Evolutionary conservation across 92 coral and sea anemone genomes (phyloP).

Genomic region (Bergia sp.): DNA sequence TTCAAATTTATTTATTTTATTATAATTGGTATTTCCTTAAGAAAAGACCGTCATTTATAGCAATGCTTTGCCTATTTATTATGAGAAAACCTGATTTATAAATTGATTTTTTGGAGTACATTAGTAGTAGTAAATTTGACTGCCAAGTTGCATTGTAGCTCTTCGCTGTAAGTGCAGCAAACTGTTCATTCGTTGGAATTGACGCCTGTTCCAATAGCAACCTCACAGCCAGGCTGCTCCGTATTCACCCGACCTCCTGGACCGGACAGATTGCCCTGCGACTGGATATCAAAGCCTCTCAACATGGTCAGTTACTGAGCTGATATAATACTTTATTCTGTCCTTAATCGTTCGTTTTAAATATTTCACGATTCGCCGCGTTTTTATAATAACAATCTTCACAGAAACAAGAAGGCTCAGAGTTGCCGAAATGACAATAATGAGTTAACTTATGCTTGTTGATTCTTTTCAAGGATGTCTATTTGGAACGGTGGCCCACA

Average conservation of each 20-base stretch:
- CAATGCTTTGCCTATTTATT: no score
- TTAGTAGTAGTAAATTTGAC: no score
- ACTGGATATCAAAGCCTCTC: conserved; percentile 52
- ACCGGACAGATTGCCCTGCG: conserved; percentile 57
- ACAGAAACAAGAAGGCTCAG: no score
- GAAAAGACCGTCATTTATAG: no score
- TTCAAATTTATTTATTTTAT: no score
- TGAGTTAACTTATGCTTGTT: no score
- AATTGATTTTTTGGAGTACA: no score
- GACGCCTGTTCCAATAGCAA: conserved; percentile 34
- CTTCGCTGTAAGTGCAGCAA: conserved; percentile 49
- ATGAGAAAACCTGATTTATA: no score
- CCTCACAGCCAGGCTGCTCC: conserved; percentile 65
- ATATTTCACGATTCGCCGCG: neutral
- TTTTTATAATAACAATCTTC: neutral
- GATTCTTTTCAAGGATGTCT: no score
- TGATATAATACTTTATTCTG: neutral
- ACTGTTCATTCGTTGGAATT: conserved; percentile 50
- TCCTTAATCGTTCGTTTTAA: conserved; percentile 23
- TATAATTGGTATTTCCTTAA: no score
- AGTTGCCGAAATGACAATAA: no score
- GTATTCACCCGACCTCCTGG: conserved; percentile 64
- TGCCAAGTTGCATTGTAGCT: conserved; percentile 28
- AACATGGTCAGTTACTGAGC: conserved; percentile 46
- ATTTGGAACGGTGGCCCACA: no score